Evolutionary conservation across 2,113 vertebrate genomes (phyloP), one percentile per base, ranked within the genome.

Genomic region (Agapornis roseicollis): DNA sequence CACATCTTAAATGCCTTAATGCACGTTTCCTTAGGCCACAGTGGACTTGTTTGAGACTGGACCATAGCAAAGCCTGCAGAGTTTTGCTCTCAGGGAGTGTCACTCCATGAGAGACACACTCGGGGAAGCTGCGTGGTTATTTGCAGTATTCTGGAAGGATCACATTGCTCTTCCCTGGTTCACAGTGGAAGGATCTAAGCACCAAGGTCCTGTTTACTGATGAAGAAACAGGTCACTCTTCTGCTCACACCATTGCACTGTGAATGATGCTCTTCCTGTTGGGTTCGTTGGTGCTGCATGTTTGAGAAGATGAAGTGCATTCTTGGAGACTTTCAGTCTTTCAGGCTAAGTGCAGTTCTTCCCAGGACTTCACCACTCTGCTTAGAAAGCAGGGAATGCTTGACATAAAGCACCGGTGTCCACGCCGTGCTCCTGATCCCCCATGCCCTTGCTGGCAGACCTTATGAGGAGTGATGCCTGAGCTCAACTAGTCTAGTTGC

Each of bases 1-100:
- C 6, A 1, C 16, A 2, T 25, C 69, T 29, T 20, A 5, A 35
- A 13, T 16, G 28, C 44, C 44, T 42, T 42, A 20, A 20, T 24
- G 44, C 17, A 4, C 2, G 0, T 29, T 74, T 37, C 8, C 55
- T 29, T 46, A 5, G 5, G 44, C 29, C 5, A 1, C 6, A 10
- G 33, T 52, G 22, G 47, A 31, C 49, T 39, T 41, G 37, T 55
- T 52, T 1, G 8, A 19, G 44, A 9, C n/a, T 22, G 79, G 63
- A 66, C 79, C 25, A 1, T 2, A 11, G 47, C 61, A 64, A 17
- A 56, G 7, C 24, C 37, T 37, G 14, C 25, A 1, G 28, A 58
- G n/a, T 33, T 58, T 58, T 58, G 55, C 55, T 56, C 12, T 56
- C 31, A 56, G 50, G 28, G 50, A 17, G 15, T 53, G 16, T 53